Base-by-base conservation (phyloP, 2,888 invertebrate genomes). In the Corbicula japonica region DNA sequence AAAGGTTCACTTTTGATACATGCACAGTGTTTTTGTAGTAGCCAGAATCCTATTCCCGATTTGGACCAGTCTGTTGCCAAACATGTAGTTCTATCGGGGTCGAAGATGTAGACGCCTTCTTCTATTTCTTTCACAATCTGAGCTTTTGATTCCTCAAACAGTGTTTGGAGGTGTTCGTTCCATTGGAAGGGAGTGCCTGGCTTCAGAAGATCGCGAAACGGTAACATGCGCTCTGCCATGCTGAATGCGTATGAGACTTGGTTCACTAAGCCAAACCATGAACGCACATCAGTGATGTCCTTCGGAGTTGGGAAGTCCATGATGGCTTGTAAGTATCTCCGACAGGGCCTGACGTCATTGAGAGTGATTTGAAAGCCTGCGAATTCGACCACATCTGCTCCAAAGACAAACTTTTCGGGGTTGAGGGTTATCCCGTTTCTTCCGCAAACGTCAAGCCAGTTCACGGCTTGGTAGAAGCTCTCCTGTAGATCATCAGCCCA, bases 221-320 rank as follows among this genome's bases (percentile, higher is more conserved):
- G 85, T 35, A 61, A 72, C 85, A 88, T 83, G 2, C 70, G 38
- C 0, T 82, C 76, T 8, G 88, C 62, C 84, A 86, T 87, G 71
- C 86, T 79, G 63, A 88, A 86, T 0, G 83, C 74, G 48, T 86
- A 87, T 2, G 82, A 77, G 1, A 86, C 84, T 66, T 86, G 86
- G 69, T 86, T 88, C n/a, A 88, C 60, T n/a, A 88, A 80, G 3
- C 84, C 84, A 68, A 88, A 88, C 88, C 87, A 88, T 8, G 84
- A 85, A 15, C 84, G 68, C 1, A 86, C 46, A 65, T 85, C 86
- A 4, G 86, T 87, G 38, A 83, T 83, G 65, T 78, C 76, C 18
- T 46, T 72, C 4, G 86, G 86, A 10, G 81, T 76, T 0, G 83
- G 84, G 69, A 87, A 87, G 23, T 87, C 76, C 5, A 48, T n/a